Conservation (phyloP, 1,140 invertebrate genomes). For the Cyclargus thomasi region DNA sequence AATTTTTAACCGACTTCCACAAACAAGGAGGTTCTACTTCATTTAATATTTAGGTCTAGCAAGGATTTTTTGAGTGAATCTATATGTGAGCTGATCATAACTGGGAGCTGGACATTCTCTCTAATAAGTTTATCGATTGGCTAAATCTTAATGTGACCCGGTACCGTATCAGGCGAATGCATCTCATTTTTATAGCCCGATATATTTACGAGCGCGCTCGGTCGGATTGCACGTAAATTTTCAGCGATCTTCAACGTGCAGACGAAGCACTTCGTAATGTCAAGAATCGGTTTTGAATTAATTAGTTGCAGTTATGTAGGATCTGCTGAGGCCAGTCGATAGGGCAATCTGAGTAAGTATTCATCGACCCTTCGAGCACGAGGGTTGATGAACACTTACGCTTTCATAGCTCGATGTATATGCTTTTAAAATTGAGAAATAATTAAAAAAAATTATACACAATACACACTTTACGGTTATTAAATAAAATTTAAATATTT, state of each 20-base stretch:
- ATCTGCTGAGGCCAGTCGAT: conserved; percentile 6
- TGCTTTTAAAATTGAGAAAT: not conserved
- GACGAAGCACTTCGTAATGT: conserved; percentile 7
- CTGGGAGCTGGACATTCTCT: too few species aligned
- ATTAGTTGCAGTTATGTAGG: not conserved
- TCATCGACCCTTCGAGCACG: not conserved
- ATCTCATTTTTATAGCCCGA: conserved; percentile 53
- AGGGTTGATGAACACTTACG: not conserved
- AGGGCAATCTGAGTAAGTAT: conserved; percentile 1
- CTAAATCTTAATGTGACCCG: not conserved
- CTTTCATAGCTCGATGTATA: not conserved
- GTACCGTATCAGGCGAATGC: conserved; percentile 58
- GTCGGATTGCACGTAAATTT: conserved; percentile 56
- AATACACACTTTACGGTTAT: too few species aligned
- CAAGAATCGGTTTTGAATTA: conserved; percentile 12
- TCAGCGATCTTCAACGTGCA: conserved; percentile 24
- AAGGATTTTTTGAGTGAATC: too few species aligned
- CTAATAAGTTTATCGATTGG: too few species aligned
- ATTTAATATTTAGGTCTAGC: too few species aligned
- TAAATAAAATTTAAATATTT: too few species aligned
- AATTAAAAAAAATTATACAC: not conserved
- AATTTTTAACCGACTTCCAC: too few species aligned
- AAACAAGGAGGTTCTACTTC: too few species aligned
- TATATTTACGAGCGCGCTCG: conserved; percentile 62
- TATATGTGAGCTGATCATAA: too few species aligned